A percentile compares a stretch with the other conserved stretches of the same genome.
These are phyloP conservation scores for Drosophila pectinifera DNA, from an alignment of 1,140 invertebrate genomes.

Conservation along the genomic window DNA sequence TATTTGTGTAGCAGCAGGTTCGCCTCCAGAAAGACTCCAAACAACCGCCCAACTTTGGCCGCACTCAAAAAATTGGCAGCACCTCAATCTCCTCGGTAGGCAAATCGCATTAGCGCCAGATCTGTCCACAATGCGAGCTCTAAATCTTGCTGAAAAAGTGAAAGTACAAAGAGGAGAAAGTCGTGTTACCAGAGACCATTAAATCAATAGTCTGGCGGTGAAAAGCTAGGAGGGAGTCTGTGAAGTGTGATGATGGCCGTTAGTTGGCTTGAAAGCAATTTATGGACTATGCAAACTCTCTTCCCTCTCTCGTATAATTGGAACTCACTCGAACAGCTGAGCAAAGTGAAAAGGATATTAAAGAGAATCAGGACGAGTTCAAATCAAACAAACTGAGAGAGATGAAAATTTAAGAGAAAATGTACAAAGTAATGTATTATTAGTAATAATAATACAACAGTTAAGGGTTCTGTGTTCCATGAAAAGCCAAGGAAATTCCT, in stretches of 20 bases:
- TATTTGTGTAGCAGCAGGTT: constrained; percentile 40
- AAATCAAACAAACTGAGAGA: not conserved
- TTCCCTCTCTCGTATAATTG: constrained; percentile 20
- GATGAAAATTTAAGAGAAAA: not conserved
- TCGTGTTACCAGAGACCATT: constrained; percentile 6
- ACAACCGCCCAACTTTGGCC: constrained; percentile 29
- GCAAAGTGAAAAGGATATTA: constrained; percentile 23
- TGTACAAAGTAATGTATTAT: not conserved
- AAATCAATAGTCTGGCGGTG: constrained; percentile 17
- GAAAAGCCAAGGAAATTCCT: not conserved
- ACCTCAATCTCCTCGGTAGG: constrained; percentile 3
- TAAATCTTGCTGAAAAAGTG: not conserved
- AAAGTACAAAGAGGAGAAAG: not conserved
- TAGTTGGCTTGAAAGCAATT: constrained; percentile 46
- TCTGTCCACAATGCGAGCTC: no score
- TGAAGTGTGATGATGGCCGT: constrained; percentile 14
- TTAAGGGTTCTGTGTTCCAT: no score
- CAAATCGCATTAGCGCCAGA: constrained; percentile 29
- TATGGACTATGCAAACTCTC: constrained; percentile 54
- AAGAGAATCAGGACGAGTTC: not conserved
- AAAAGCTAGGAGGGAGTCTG: not conserved
- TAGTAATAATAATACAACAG: not conserved
- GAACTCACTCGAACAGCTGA: constrained; percentile 40
- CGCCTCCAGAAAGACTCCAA: constrained; percentile 24
- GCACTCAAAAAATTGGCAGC: constrained; percentile 31